Base-by-base conservation (phyloP, 2,797 vertebrate genomes). In the Mus spretus region DNA sequence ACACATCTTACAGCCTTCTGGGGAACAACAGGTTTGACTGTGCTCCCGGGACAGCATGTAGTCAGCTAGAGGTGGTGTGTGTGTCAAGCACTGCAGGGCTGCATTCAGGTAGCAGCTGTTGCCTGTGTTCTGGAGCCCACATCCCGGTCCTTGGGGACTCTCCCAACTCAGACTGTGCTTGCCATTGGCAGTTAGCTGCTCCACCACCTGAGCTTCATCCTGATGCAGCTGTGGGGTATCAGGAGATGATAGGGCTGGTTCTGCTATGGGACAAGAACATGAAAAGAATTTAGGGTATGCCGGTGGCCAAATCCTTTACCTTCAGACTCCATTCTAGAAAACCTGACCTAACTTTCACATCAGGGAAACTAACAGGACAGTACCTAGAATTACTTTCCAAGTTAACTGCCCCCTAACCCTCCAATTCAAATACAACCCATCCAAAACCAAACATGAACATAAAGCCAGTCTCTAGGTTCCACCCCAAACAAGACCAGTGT, bases 21-120 rank as follows among this genome's bases (percentile, higher is more conserved):
- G 85, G 24, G 0, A 1, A 20, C 0, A 1, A 19, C 61, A 87
- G 13, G 4, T 10, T 37, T 3, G 7, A 4, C 10, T 28, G 34
- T 79, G 77, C 55, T 53, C 7, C 28, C 0, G 26, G 8, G 72
- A 87, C 14, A 92, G 47, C 89, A 93, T 12, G 1, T 4, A 37
- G 37, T 40, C 20, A 37, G 61, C 61, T 1, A 96, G 94, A 11
- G 53, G 89, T 0, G 31, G 59, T 0, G 31, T 86, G 91, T 93
- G 22, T 0, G 61, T 67, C 20, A 87, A 50, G 17, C 84, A 87
- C 65, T 87, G 84, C 6, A 87, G 50, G 3, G 26, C 84, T 12
- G 84, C 65, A 0, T 86, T 86, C 22, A 86, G 31, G 65, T 86
- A 86, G 84, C 84, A 86, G 50, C 47, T 86, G 84, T 86, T 86